Conservation (phyloP, 2,113 vertebrate species). For the Scomber japonicus region DNA sequence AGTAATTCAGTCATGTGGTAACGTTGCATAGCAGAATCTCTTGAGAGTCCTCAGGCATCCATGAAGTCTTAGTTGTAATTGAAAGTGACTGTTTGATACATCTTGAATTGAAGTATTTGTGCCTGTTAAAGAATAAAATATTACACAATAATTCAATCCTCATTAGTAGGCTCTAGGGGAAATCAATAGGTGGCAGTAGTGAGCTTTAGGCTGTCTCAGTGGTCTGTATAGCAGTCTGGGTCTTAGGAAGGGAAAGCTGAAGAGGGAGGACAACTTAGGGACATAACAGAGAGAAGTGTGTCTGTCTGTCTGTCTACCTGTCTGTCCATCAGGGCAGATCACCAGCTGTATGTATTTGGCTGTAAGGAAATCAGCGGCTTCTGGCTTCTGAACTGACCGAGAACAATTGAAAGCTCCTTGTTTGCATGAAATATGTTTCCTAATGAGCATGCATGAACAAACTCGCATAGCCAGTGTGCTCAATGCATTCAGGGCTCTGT, state of each 20-base stretch:
- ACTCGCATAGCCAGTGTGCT: not conserved
- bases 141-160: not conserved
- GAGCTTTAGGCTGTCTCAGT: not conserved
- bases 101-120: slow-evolving; percentile 1
- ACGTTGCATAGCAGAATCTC: slow-evolving; percentile 9
- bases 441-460: not conserved
- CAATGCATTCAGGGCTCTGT: too few species aligned
- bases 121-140: slow-evolving; percentile 1
- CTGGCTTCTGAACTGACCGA: not conserved
- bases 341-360: not conserved
- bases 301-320: not conserved
- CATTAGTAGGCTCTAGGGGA: not conserved
- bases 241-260: slow-evolving; percentile 1
- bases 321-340: not conserved
- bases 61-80: not conserved
- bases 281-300: not conserved
- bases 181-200: slow-evolving; percentile 25
- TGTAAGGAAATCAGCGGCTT: not conserved
- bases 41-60: not conserved
- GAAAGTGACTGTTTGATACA: slow-evolving; percentile 4
- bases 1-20: slow-evolving; percentile 62
- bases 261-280: not conserved
- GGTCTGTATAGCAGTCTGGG: slow-evolving; percentile 4
- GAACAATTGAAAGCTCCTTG: not conserved
- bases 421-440: not conserved